Conservation (phyloP, 2,888 invertebrate genomes). For the Aphidoletes aphidimyza region DNA sequence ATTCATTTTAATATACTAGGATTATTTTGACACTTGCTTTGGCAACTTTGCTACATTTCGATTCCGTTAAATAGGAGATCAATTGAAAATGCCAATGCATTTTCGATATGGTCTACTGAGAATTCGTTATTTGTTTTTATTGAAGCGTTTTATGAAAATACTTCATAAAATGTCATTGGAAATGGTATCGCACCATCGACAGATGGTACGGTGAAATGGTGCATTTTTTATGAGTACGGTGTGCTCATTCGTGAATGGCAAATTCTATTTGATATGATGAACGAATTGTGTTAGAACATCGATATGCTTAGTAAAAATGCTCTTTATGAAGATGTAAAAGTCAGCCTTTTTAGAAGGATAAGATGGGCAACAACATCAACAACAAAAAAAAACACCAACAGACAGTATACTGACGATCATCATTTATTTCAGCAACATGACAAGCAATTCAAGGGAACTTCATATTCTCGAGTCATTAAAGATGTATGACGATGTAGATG, state of each 20-base stretch:
- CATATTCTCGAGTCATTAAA: slow-evolving; percentile 34
- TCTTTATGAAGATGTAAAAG: too few species aligned
- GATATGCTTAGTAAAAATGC: not conserved
- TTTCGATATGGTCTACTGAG: not conserved
- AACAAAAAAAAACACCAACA: not conserved
- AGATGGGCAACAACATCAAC: not conserved
- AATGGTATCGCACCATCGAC: not conserved
- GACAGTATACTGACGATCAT: not conserved
- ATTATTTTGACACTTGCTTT: not conserved
- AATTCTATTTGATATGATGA: slow-evolving; percentile 2
- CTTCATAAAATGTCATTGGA: not conserved
- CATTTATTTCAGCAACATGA: slow-evolving; percentile 43
- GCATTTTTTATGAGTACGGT: slow-evolving; percentile 29
- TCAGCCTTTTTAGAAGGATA: too few species aligned
- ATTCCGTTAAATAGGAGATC: not conserved
- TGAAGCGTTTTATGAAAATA: slow-evolving; percentile 19
- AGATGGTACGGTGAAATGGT: not conserved
- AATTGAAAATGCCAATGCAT: slow-evolving; percentile 6
- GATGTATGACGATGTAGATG: slow-evolving; percentile 33
- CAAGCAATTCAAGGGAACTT: slow-evolving; percentile 8
- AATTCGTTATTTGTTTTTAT: slow-evolving; percentile 5
- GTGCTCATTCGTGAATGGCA: not conserved
- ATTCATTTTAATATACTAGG: not conserved
- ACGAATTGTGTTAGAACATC: not conserved
- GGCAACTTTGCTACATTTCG: not conserved